phyloP scores from a whole-genome alignment of 2,113 vertebrate species.

The Heterotis niloticus region DNA sequence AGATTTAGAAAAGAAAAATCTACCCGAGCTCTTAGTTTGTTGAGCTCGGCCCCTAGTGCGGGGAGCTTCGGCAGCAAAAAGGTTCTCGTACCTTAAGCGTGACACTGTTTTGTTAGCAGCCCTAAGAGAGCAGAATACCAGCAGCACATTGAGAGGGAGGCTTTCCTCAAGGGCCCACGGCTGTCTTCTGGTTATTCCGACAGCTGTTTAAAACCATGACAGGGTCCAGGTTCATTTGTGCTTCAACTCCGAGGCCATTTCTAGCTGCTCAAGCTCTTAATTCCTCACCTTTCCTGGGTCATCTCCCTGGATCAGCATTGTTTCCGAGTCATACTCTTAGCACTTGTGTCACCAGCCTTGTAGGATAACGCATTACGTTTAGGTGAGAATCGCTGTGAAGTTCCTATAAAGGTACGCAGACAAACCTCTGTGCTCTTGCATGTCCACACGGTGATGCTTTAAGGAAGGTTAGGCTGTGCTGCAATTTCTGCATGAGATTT shows the following conservation, averaged over 20 bases:
- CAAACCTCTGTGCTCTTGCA: too few species aligned
- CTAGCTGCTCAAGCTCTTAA: constrained; percentile 8
- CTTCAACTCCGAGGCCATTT: background rate
- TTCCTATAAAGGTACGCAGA: too few species aligned
- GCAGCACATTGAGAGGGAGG: background rate
- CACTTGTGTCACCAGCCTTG: too few species aligned
- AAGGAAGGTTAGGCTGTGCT: too few species aligned
- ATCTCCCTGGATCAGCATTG: background rate
- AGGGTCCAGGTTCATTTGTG: constrained; percentile 4
- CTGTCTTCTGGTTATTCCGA: background rate
- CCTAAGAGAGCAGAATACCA: background rate
- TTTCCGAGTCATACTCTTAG: too few species aligned
- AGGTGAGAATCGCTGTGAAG: too few species aligned
- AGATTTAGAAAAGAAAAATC: background rate
- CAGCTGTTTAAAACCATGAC: background rate
- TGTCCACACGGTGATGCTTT: too few species aligned
- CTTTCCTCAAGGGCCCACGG: background rate
- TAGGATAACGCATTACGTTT: too few species aligned
- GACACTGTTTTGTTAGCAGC: background rate
- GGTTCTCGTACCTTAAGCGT: background rate
- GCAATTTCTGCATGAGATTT: too few species aligned
- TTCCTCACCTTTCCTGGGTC: constrained; percentile 2
- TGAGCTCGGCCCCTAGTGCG: background rate
- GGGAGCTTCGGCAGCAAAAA: background rate
- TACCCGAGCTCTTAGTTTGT: background rate